phyloP scores from a whole-genome alignment of 1,140 invertebrate genomes.

The Caenorhabditis briggsae region DNA sequence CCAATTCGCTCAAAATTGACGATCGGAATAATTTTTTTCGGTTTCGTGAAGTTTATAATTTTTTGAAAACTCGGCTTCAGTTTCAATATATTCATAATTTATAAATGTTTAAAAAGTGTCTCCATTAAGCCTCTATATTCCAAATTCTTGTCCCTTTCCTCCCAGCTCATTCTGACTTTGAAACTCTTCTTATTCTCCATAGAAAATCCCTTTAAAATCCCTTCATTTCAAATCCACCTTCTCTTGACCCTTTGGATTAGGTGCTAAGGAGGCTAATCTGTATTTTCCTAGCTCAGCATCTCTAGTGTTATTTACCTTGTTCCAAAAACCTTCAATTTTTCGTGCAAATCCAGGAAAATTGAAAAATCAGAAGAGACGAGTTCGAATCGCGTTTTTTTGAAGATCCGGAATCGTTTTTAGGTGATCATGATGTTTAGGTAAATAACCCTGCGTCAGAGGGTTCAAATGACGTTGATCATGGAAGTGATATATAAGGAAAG shows the following conservation, averaged over 20 bases:
- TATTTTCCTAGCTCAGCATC: no score
- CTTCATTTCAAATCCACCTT: neutral
- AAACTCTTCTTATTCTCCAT: neutral
- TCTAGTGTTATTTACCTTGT: neutral
- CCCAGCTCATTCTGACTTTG: neutral
- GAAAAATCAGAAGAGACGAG: neutral
- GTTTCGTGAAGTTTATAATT: no score
- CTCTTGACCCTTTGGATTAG: neutral
- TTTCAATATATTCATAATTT: no score
- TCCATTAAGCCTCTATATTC: no score
- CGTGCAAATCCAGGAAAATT: neutral
- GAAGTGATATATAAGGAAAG: no score
- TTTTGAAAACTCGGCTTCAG: no score
- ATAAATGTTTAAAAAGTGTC: no score
- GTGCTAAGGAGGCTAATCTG: neutral
- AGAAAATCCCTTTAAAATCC: neutral
- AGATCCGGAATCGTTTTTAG: neutral
- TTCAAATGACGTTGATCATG: no score
- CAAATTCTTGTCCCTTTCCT: neutral
- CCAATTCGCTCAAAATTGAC: no score
- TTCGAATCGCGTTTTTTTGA: neutral
- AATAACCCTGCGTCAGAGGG: neutral
- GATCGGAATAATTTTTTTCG: no score
- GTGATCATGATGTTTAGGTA: neutral
- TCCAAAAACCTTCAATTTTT: neutral